Conservation (phyloP, 2,888 invertebrate genomes). For the Cerceris rybyensis region DNA sequence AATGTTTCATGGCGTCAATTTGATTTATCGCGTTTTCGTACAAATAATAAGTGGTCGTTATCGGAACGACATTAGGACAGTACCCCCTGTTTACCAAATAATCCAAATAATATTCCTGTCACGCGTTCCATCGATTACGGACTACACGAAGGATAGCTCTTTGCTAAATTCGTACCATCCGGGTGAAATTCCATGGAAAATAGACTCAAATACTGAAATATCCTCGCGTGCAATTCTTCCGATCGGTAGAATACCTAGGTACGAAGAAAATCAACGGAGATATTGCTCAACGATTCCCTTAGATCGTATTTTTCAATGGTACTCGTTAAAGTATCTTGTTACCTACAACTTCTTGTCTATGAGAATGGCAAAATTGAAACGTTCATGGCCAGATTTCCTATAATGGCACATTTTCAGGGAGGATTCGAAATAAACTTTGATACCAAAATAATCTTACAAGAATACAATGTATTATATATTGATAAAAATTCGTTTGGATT, state of each 20-base stretch:
- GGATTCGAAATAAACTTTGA: too few species aligned
- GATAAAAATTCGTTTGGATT: too few species aligned
- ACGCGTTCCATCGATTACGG: not conserved
- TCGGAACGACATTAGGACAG: not conserved
- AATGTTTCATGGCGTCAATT: not conserved
- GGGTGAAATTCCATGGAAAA: not conserved
- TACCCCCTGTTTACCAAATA: constrained; percentile 13
- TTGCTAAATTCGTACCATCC: not conserved
- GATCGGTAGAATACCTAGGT: not conserved
- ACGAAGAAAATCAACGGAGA: too few species aligned
- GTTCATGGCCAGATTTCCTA: too few species aligned
- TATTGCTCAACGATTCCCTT: too few species aligned
- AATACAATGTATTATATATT: too few species aligned
- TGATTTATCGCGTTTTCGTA: not conserved
- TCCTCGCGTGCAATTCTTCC: not conserved
- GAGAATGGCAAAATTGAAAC: too few species aligned
- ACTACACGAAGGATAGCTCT: not conserved
- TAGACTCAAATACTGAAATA: not conserved
- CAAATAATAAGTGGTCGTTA: not conserved
- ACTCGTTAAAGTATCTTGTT: too few species aligned
- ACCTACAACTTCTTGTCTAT: too few species aligned
- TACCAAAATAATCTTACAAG: too few species aligned
- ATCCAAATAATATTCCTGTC: not conserved
- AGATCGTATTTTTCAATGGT: too few species aligned
- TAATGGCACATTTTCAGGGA: too few species aligned